A percentile compares a stretch with the other conserved stretches of the same genome.
Evolutionary conservation across 2,888 invertebrate genomes (phyloP).

Genomic region (Eupithecia subfuscata): DNA sequence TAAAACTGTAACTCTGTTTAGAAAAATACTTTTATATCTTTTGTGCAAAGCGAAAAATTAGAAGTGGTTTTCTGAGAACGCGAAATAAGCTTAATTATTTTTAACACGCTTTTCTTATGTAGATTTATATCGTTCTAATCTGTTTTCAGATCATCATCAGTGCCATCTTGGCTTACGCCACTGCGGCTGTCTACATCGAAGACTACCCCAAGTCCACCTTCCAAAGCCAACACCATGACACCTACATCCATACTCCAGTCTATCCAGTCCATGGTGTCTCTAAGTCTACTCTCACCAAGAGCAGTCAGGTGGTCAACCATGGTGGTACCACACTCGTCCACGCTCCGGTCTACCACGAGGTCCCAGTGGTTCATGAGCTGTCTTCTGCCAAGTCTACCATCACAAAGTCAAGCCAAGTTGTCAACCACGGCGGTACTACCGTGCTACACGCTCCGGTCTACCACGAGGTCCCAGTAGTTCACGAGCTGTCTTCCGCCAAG

Average conservation of each 20-base stretch:
- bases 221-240: conserved; percentile 57
- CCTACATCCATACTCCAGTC: conserved; percentile 58
- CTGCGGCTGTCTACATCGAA: conserved; percentile 56
- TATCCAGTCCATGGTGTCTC: conserved; percentile 48
- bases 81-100: not conserved
- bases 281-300: conserved; percentile 45
- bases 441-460: conserved; percentile 25
- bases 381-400: conserved; percentile 33
- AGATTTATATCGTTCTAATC: not conserved
- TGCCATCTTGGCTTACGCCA: conserved; percentile 63
- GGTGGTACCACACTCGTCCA: conserved; percentile 55
- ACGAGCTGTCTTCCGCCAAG: conserved; percentile 36
- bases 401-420: conserved; percentile 30
- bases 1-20: not conserved
- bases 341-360: conserved; percentile 40
- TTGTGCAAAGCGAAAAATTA: not conserved
- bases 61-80: not conserved
- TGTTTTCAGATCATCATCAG: conserved; percentile 49
- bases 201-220: conserved; percentile 59
- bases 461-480: conserved; percentile 20
- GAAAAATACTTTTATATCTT: not conserved
- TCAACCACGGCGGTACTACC: conserved; percentile 28
- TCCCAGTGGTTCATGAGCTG: conserved; percentile 26
- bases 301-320: conserved; percentile 68
- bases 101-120: not conserved